A percentile compares a stretch with the other conserved stretches of the same genome.
phyloP scores from a whole-genome alignment of 1,140 invertebrate genomes.

The Bombyx mori region ASM3026992v2 NC_085108.1:5337501-5338000 shows the following conservation, averaged over 20 bases:
- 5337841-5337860: constrained; percentile 49
- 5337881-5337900: constrained; percentile 32
- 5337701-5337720: constrained; percentile 51
- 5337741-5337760: constrained; percentile 59
- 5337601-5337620: constrained; percentile 54
- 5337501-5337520: too few species aligned
- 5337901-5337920: constrained; percentile 25
- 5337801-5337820: constrained; percentile 53
- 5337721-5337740: constrained; percentile 40
- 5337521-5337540: constrained; percentile 11
- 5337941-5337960: background rate
- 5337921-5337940: constrained; percentile 7
- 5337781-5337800: constrained; percentile 71
- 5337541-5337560: constrained; percentile 30
- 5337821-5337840: constrained; percentile 45
- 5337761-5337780: constrained; percentile 77
- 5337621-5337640: constrained; percentile 66
- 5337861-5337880: constrained; percentile 47
- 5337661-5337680: constrained; percentile 49
- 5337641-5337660: constrained; percentile 63
- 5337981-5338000: constrained; percentile 59
- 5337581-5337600: constrained; percentile 59
- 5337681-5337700: constrained; percentile 63
- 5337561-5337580: constrained; percentile 55
- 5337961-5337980: constrained; percentile 21